Evolutionary conservation across 37 sponge, comb jelly and placozoan genomes (phyloP), one percentile per base, ranked within the genome.

Genomic region (Dysidea cf. avara): DNA sequence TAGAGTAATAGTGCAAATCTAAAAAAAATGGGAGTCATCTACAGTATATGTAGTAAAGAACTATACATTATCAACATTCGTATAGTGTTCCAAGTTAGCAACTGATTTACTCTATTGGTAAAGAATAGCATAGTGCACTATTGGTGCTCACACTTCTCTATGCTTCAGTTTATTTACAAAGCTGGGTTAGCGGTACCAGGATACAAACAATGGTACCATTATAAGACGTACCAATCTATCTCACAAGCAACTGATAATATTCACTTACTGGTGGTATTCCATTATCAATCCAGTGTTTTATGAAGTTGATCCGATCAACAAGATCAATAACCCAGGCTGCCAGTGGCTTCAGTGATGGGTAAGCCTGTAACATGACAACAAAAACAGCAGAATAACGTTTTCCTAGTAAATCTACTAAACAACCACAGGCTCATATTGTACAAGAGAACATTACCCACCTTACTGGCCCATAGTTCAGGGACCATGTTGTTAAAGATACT

Each of bases 341-440:
- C 28, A 97, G 86, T 12, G 97, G 97, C 60, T 97, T 97, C 49
- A 97, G 86, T 5, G 97, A 97, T 1, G 97, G 97, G 63, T 97
- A 97, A 1, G 97, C 94, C 90, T 89, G 48, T 52, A 26, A 22
- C 4, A 37, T 11, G 11, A 32, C 22, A 31, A 12, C 7, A 20
- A 20, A 20, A 13, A 20, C 21, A 20, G 22, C 22, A 13, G 28
- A 20, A 14, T 25, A 16, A 59, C 47, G 28, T 2, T 20, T 29
- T 11, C 12, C 7, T 29, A 53, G 21, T 43, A 43, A 43, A 5
- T 43, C 4, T 39, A 46, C 16, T 47, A 16, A 18, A 43, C 66
- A n/a, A 68, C 6, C 58, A 56, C 36, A 59, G 11, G 12, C 22
- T 24, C 53, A 53, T 25, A 11, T n/a, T 35, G 36, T 64, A 7